Conservation (phyloP, 2,113 vertebrate genomes). For the Onychorhynchus coronatus region DNA sequence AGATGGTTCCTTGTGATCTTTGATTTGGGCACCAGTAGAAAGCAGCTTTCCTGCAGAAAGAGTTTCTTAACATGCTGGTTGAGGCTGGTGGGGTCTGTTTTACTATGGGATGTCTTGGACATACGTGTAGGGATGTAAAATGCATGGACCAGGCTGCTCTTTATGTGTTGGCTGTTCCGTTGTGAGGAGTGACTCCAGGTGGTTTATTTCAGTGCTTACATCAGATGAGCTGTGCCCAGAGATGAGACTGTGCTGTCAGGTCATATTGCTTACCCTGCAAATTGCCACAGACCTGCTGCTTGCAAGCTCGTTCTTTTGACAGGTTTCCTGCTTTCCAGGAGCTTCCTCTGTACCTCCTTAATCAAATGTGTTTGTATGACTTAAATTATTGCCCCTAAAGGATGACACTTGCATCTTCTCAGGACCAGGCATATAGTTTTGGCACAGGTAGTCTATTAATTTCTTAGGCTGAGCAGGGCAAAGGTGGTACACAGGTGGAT, state of each 20-base stretch:
- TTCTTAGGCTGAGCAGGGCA: neutral
- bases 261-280: neutral
- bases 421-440: neutral
- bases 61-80: neutral
- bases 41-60: constrained; percentile 36
- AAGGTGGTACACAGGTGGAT: neutral
- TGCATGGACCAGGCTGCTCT: neutral
- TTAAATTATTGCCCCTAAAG: neutral
- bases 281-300: rapidly evolving
- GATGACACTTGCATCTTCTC: neutral
- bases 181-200: constrained; percentile 66
- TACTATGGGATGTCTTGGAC: constrained; percentile 16
- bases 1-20: neutral
- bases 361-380: neutral
- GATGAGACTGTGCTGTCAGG: neutral
- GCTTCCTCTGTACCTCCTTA: neutral
- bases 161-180: neutral
- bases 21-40: neutral
- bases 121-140: constrained; percentile 52
- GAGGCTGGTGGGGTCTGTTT: constrained; percentile 37
- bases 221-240: neutral
- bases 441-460: neutral
- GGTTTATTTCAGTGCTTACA: constrained; percentile 16
- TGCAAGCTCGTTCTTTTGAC: neutral
- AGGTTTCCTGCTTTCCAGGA: neutral